Evolutionary conservation across 2,888 invertebrate genomes (phyloP), one percentile per base, ranked within the genome.

Genomic region (Lasioglossum vierecki): DNA sequence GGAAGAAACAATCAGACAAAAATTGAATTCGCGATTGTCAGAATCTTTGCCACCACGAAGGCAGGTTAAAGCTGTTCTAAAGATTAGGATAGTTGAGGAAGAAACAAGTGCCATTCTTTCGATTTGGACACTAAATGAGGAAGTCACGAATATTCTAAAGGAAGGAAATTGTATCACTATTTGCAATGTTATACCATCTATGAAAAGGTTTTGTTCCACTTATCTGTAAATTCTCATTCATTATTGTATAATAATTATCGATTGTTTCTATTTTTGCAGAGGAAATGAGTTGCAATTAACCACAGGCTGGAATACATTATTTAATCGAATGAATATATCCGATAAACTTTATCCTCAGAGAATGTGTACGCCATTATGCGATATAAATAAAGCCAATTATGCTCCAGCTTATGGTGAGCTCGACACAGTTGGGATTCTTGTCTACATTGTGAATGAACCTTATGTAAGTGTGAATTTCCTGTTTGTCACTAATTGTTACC

Each of bases 91-190:
- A 15, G 91, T 95, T 49, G 96, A 96, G 88, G 94, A 94, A 71
- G 91, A 94, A 6, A 92, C 92, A 44, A 93, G 93, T 80, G 96
- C 95, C 6, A 94, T 96, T 92, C 94, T 98, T 88, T 97, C 97
- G 11, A 95, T 98, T 83, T 98, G 98, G 98, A 96, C 96, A 77
- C 97, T 97, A 0, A 95, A 95, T 26, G 97, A 97, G 41, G 96
- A 96, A 3, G 94, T 97, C 26, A 88, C 95, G 22, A 95, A 96
- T 30, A 92, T 96, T 9, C 94, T 97, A 0, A 96, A 95, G 89
- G 98, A 98, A 95, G 97, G 97, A 8, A 93, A 93, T 44, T 95
- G 96, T 92, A 95, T 97, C 80, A 96, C 96, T 57, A 95, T 97
- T 0, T 96, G 96, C 91, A 97, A 97, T 92, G 95, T 97, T 0